Percentiles rank a stretch among this genome's conserved stretches.
Conservation (phyloP, 2,797 vertebrate genomes). For the Pelobates cultripes region DNA sequence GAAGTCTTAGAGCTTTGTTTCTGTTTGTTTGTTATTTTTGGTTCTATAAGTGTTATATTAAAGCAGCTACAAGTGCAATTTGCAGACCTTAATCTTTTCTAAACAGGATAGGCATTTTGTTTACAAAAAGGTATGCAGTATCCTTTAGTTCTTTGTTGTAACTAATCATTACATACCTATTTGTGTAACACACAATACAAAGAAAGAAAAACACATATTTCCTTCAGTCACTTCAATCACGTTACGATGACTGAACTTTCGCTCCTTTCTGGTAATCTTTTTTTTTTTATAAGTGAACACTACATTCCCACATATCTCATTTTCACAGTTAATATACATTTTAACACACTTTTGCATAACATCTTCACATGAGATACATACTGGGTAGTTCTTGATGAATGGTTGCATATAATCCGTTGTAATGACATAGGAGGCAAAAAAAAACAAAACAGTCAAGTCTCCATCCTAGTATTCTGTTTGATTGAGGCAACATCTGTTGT, state of each 20-base stretch:
- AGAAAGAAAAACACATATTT: not conserved
- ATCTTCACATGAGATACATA: constrained; percentile 27
- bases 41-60: too few species aligned
- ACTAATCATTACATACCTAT: not conserved
- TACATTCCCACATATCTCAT: constrained; percentile 11
- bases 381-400: constrained; percentile 46
- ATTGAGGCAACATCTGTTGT: not conserved
- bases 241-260: not conserved
- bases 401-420: constrained; percentile 40
- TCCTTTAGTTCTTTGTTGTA: not conserved
- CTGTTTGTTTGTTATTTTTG: too few species aligned
- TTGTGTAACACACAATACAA: not conserved
- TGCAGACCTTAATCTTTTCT: not conserved
- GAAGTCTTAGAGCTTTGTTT: too few species aligned
- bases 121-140: not conserved
- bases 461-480: constrained; percentile 43
- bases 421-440: constrained; percentile 34
- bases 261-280: not conserved
- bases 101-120: not conserved
- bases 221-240: not conserved
- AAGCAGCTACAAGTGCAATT: not conserved
- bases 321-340: constrained; percentile 25
- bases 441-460: constrained; percentile 28
- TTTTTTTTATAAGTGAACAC: constrained; percentile 3
- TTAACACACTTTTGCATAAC: constrained; percentile 16